Evolutionary conservation across 1,140 invertebrate species (phyloP), one percentile per base, ranked within the genome.

Genomic region (Ooceraea biroi): DNA sequence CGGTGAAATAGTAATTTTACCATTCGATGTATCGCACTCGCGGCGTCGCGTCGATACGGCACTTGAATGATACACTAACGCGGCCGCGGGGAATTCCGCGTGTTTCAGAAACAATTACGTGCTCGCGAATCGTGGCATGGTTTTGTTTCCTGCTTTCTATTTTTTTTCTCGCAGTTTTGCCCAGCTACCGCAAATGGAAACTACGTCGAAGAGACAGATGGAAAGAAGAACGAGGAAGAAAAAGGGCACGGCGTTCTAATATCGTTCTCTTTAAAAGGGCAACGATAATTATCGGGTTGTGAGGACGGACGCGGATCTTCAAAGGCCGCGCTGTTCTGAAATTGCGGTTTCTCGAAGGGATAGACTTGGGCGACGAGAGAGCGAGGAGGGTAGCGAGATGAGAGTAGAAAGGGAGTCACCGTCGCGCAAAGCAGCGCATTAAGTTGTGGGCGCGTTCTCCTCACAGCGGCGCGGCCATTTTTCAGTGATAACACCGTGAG

Each of bases 1-100:
- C 41, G 65, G 19, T 65, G 76, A 80, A 80, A 80, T 80, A 80
- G 66, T 80, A 80, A 80, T 80, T 80, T 80, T 27, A 50, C 65
- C 50, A 57, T 71, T 57, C 76, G 50, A 58, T 44, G 27, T 68
- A 68, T 80, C 50, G 36, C 76, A 30, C 27, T 77, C 74, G 22
- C 76, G 25, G 17, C 55, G 25, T 41, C 25, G n/a, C 76, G 65
- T 69, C 63, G 36, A 68, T n/a, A 17, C 48, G 48, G 11, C 22
- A 10, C 17, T 57, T 36, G 41, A 80, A 80, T 69, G 71, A 80
- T 57, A 58, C 50, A 36, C 25, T 71, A 80, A 80, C 63, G 50
- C 65, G 36, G 22, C 36, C 36, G 41, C 65, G 65, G 65, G 65
- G 65, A 71, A 71, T 58, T 14, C 17, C 17, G 50, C 22, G 44